Base-by-base conservation (phyloP, 1,140 invertebrate species). In the Lasaia peninsularis region DNA sequence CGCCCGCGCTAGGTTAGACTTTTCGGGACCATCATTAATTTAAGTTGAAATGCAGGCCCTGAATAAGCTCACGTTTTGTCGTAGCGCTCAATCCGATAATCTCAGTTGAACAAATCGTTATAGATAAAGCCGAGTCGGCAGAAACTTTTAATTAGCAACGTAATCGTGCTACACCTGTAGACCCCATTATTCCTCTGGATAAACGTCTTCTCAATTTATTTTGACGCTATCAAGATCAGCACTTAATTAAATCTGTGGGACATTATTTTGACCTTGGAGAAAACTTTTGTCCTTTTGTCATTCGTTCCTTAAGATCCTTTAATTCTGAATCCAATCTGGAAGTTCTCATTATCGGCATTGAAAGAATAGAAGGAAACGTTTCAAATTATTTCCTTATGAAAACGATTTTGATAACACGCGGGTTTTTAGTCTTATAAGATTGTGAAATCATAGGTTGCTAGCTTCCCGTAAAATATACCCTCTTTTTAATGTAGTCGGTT, bases 131-230 rank as follows among this genome's bases (percentile, higher is more conserved):
- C 37, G 37, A 56, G 53, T 56, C 53, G 53, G 53, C 53, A 40
- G 53, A 56, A 56, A 56, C 21, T 56, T 56, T 56, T 56, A 56
- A 56, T 56, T 56, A 56, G 53, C 53, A 37, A 56, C 37, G 53
- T 56, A 56, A 56, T 56, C 24, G 53, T 16, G 20, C 53, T 40
- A 56, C 53, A 56, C 53, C 53, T 56, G 53, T 56, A 56, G 37
- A 21, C 35, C 24, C 35, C 53, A 48, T 56, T 56, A 56, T 56
- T 40, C 37, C 34, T 48, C 24, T 5, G 51, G 51, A 52, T 52
- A 52, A 52, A 33, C 37, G 53, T 56, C 53, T 48, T 31, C 53
- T 24, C 53, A 56, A 56, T 56, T 48, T 56, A 56, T 56, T 24
- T 40, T 56, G 53, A 56, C 24, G 53, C 21, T 56, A 56, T 56